Evolutionary conservation across 2,797 vertebrate genomes (phyloP).

Genomic region (Danionella dracula): DNA sequence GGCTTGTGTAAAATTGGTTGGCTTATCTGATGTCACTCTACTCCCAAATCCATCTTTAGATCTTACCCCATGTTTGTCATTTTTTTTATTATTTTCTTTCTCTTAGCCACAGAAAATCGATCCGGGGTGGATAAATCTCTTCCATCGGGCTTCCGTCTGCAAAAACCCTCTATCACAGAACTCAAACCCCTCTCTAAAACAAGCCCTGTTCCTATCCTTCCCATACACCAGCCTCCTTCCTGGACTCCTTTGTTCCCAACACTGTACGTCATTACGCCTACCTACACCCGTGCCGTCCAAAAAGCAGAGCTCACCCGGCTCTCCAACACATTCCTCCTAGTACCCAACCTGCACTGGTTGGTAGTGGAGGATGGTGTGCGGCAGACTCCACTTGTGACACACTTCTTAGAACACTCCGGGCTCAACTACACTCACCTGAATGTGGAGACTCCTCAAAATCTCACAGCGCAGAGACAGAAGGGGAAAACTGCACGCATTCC

Average conservation of each 20-base stretch:
- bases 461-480: constrained; percentile 56
- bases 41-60: too few species aligned
- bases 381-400: constrained; percentile 57
- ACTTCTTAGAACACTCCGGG: constrained; percentile 59
- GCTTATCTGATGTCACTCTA: too few species aligned
- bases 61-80: neutral
- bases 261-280: constrained; percentile 70
- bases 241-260: constrained; percentile 63
- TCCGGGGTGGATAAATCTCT: neutral
- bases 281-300: constrained; percentile 69
- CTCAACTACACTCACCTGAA: constrained; percentile 74
- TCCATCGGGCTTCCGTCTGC: constrained; percentile 50
- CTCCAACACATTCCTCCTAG: constrained; percentile 71
- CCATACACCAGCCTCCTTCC: constrained; percentile 61
- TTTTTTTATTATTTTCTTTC: neutral
- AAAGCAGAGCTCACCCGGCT: constrained; percentile 75
- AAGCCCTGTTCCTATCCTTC: constrained; percentile 55
- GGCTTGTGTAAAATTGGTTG: too few species aligned
- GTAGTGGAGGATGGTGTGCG: constrained; percentile 68
- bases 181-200: constrained; percentile 55
- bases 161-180: constrained; percentile 54
- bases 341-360: constrained; percentile 75
- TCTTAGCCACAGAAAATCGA: constrained; percentile 52
- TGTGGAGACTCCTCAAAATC: constrained; percentile 63
- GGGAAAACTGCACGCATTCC: constrained; percentile 59